Conservation (phyloP, 92 coral and sea anemone genomes). For the Nematostella vectensis region DNA sequence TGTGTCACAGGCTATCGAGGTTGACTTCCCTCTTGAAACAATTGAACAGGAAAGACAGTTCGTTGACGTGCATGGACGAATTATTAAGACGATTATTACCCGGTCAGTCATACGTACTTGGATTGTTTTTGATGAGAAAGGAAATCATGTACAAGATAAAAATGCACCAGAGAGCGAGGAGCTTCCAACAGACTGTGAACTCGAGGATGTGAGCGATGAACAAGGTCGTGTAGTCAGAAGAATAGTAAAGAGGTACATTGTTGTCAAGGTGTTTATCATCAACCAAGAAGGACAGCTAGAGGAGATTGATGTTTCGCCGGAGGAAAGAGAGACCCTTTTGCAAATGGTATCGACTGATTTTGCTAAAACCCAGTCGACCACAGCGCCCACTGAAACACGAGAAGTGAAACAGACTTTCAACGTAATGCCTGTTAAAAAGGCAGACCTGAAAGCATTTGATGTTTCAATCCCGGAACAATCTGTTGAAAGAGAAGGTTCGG, state of each 20-base stretch:
- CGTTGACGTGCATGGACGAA: constrained; percentile 63
- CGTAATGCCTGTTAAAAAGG: constrained; percentile 18
- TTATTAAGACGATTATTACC: constrained; percentile 21
- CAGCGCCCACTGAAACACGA: constrained; percentile 3
- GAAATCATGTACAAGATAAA: constrained; percentile 52
- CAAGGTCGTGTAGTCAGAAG: constrained; percentile 70
- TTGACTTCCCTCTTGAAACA: too few species aligned
- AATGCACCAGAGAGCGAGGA: constrained; percentile 25
- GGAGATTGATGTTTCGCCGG: constrained; percentile 5
- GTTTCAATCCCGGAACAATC: background rate
- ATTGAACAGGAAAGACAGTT: too few species aligned
- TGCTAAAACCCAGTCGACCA: too few species aligned
- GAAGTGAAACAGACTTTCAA: constrained; percentile 23
- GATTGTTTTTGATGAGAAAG: constrained; percentile 42
- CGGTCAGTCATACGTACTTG: background rate
- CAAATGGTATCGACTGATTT: too few species aligned
- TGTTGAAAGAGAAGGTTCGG: background rate
- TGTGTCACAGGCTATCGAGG: too few species aligned
- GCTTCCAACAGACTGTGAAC: constrained; percentile 37
- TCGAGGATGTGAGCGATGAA: constrained; percentile 67
- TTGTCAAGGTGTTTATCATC: constrained; percentile 19
- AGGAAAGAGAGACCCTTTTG: background rate
- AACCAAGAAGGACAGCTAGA: constrained; percentile 21
- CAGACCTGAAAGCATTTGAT: background rate
- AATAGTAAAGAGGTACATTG: constrained; percentile 37